A percentile compares a stretch with the other conserved stretches of the same genome.
Conservation (phyloP, 2,113 vertebrate genomes). For the Eleginops maclovinus region DNA sequence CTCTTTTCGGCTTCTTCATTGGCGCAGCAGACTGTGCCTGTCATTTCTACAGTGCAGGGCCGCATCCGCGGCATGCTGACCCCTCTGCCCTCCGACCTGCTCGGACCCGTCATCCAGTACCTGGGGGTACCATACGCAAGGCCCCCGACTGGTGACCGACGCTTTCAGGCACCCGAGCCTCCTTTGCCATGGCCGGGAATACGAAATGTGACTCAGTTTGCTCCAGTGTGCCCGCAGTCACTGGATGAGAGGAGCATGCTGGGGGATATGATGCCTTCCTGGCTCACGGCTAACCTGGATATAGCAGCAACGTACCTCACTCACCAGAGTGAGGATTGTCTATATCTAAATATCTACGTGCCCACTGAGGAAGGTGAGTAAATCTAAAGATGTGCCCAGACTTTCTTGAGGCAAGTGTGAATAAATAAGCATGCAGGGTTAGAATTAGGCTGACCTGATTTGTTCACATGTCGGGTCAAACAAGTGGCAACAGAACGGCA, state of each 20-base stretch:
- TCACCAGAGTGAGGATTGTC: constrained; percentile 95
- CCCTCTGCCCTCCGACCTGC: constrained; percentile 93
- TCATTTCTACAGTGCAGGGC: constrained; percentile 93
- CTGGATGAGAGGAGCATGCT: constrained; percentile 92
- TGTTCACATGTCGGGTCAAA: background rate
- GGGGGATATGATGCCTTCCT: constrained; percentile 94
- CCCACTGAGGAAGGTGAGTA: constrained; percentile 95
- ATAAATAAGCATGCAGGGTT: constrained; percentile 29
- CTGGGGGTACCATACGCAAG: constrained; percentile 95
- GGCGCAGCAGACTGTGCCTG: constrained; percentile 83
- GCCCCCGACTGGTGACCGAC: constrained; percentile 90
- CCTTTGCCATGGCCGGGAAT: constrained; percentile 93
- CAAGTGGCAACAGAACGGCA: background rate
- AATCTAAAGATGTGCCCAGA: constrained; percentile 10
- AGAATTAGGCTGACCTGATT: constrained; percentile 20
- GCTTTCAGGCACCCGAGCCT: constrained; percentile 94
- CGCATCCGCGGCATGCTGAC: constrained; percentile 94
- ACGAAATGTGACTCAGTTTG: constrained; percentile 93
- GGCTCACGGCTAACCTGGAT: constrained; percentile 97
- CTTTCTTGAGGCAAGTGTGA: background rate
- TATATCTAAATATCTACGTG: constrained; percentile 96
- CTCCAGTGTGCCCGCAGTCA: constrained; percentile 92
- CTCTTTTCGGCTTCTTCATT: constrained; percentile 27
- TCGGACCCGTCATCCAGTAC: constrained; percentile 96
- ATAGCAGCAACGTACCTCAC: constrained; percentile 93